Evolutionary conservation across 2,113 vertebrate genomes (phyloP), one percentile per base, ranked within the genome.

Genomic region (Colaptes auratus): DNA sequence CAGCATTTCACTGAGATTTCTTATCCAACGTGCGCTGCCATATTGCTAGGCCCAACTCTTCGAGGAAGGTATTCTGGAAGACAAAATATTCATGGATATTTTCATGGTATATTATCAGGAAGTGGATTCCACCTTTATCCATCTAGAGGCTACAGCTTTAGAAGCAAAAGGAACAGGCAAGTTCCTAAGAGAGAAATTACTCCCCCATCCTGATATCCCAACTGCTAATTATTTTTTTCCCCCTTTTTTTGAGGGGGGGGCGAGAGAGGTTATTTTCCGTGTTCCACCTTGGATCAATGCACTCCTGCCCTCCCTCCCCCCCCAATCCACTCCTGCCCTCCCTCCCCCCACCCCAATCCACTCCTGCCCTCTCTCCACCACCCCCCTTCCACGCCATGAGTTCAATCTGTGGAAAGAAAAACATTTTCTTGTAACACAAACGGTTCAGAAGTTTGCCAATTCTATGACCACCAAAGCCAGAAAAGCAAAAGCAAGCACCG

Each of bases 1-100:
- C 79, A 81, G 85, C 72, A 71, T 67, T 67, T 46, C 69, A 82
- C 63, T 10, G 71, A 48, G 70, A 8, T 85, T 71, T 66, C 89
- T 70, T 76, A 64, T 25, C 20, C 65, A 70, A 93, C 16, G 64
- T 50, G 89, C 3, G 77, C 91, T 94, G 96, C 94, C 96, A 97
- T 97, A 86, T 97, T 96, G 86, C 64, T 96, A 96, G 95, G 96
- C 91, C 95, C 91, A 63, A 76, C 83, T 91, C 93, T 94, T 96
- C 88, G 53, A 92, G 12, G 69, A 50, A 7, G 7, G 9, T 10
- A 4, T 15, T 70, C 97, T 98, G 92, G 73, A 97, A 98, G 96
- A 97, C 86, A 97, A 97, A 92, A 97, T 80, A 52, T 52, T 52
- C 50, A 52, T 52, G 50, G 50, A 23, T 13, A 52, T 52, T 85